Conservation (phyloP, 2,113 vertebrate genomes). For the Myotis davidii region DNA sequence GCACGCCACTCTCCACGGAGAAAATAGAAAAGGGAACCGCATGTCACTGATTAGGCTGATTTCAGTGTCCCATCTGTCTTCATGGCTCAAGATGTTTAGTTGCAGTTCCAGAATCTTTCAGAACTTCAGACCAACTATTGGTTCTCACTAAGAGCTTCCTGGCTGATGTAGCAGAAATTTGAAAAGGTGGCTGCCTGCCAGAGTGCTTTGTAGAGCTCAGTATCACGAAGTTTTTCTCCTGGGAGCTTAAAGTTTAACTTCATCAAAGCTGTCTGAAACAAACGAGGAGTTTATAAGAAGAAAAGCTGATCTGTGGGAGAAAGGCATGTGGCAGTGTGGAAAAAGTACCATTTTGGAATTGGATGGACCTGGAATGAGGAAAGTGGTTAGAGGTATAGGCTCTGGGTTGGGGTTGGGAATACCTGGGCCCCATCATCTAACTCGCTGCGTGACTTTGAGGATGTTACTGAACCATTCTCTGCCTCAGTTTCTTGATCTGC, state of each 20-base stretch:
- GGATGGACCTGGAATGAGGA: neutral
- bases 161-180: slow-evolving; percentile 60
- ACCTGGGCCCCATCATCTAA: neutral
- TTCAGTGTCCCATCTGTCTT: slow-evolving; percentile 62
- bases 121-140: slow-evolving; percentile 59
- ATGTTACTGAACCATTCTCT: neutral
- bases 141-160: slow-evolving; percentile 54
- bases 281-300: slow-evolving; percentile 46
- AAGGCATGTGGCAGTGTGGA: neutral
- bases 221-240: slow-evolving; percentile 48
- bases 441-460: neutral
- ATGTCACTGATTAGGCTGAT: slow-evolving; percentile 52
- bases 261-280: slow-evolving; percentile 26
- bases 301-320: neutral
- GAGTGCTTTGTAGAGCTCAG: slow-evolving; percentile 22
- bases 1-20: neutral
- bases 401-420: neutral
- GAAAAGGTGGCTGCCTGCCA: slow-evolving; percentile 40
- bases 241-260: slow-evolving; percentile 54
- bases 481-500: slow-evolving; percentile 6
- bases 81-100: slow-evolving; percentile 41
- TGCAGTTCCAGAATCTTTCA: slow-evolving; percentile 54
- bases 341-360: neutral
- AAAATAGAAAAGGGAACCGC: slow-evolving; percentile 25
- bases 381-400: neutral